Percentiles rank a stretch among this genome's conserved stretches.
Conservation (phyloP, 1,140 invertebrate species). For the Spodoptera frugiperda region DNA sequence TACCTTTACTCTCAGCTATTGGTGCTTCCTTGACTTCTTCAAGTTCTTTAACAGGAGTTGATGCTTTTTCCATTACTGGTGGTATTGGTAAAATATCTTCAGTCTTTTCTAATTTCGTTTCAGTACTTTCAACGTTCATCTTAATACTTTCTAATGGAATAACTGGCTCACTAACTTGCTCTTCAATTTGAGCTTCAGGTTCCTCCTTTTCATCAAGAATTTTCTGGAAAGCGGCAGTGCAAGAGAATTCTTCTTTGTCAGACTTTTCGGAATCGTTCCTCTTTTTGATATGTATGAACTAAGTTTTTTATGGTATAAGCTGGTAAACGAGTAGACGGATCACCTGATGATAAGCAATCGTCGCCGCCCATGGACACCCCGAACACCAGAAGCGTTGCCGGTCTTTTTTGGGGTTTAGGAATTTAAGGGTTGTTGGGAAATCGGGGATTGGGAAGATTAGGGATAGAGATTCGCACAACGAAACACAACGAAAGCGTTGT, state of each 20-base stretch:
- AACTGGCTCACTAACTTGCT: slow-evolving; percentile 7
- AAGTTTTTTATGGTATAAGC: slow-evolving; percentile 63
- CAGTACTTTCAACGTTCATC: not conserved
- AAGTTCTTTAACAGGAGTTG: slow-evolving; percentile 28
- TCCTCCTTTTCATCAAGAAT: slow-evolving; percentile 50
- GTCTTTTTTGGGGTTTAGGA: no score
- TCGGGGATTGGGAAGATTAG: no score
- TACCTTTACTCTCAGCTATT: slow-evolving; percentile 51
- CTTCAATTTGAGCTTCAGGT: slow-evolving; percentile 20
- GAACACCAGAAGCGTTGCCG: no score
- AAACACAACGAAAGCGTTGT: no score
- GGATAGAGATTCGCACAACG: no score
- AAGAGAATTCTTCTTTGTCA: slow-evolving; percentile 67
- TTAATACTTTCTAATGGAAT: slow-evolving; percentile 23
- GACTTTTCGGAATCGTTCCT: slow-evolving; percentile 73
- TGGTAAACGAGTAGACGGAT: no score
- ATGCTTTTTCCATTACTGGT: not conserved
- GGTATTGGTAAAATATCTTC: slow-evolving; percentile 4
- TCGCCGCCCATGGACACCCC: no score
- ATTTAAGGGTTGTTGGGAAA: no score
- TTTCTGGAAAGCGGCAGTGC: slow-evolving; percentile 70
- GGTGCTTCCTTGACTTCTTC: slow-evolving; percentile 8
- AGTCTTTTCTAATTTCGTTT: slow-evolving; percentile 27
- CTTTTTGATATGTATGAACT: no score
- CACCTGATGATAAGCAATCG: no score